Conservation (phyloP, 2,797 vertebrate species). For the Poecilia wingei region DNA sequence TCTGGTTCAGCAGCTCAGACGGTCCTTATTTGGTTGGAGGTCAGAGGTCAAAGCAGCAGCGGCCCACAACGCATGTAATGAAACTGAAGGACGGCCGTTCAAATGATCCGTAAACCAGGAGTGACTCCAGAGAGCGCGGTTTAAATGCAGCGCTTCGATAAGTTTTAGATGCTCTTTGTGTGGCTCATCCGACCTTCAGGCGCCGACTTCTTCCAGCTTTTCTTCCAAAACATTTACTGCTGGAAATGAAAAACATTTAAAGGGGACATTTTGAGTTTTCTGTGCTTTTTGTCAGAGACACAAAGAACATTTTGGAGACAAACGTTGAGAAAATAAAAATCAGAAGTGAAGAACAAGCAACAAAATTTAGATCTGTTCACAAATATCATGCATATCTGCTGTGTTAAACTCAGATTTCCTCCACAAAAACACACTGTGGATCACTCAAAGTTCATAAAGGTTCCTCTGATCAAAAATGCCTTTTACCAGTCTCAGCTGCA, state of each 20-base stretch:
- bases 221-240: background rate
- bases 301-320: background rate
- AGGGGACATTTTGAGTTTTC: background rate
- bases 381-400: background rate
- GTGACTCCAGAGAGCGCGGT: background rate
- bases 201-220: background rate
- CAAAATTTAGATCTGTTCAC: background rate
- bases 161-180: background rate
- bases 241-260: background rate
- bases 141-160: background rate
- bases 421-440: background rate
- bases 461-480: too few relatives aligned
- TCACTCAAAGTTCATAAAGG: background rate
- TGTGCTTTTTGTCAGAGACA: background rate
- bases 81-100: constrained; percentile 27
- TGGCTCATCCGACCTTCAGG: background rate
- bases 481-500: too few relatives aligned
- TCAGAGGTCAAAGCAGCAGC: constrained; percentile 34
- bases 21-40: constrained; percentile 8
- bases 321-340: background rate
- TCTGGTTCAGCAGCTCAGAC: constrained; percentile 2
- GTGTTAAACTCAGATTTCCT: background rate
- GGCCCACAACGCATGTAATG: background rate
- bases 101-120: constrained; percentile 15
- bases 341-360: background rate